Evolutionary conservation across 2,797 vertebrate genomes (phyloP).

Genomic region (Helostoma temminkii): DNA sequence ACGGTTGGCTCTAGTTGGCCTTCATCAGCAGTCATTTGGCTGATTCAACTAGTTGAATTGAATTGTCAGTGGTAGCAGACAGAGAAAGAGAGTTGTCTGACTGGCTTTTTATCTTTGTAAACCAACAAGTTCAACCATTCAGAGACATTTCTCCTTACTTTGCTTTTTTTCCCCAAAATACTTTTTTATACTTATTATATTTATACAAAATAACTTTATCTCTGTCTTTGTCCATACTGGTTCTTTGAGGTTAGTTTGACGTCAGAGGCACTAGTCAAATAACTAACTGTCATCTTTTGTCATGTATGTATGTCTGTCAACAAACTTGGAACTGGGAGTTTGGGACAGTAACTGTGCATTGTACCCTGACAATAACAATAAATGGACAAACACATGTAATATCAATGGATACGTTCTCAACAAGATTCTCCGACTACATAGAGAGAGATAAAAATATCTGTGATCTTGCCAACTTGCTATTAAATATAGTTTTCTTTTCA

Average conservation of each 20-base stretch:
- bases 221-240: constrained; percentile 10
- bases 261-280: background rate
- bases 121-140: constrained; percentile 27
- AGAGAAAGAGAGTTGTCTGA: constrained; percentile 28
- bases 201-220: background rate
- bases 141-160: constrained; percentile 10
- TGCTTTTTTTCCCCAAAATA: no score
- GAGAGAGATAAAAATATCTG: constrained; percentile 20
- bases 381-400: constrained; percentile 1
- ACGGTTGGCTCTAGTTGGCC: constrained; percentile 9
- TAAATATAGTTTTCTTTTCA: constrained; percentile 16
- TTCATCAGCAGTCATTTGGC: constrained; percentile 31
- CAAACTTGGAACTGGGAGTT: background rate
- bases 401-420: background rate
- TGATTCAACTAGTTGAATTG: constrained; percentile 37
- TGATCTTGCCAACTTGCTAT: constrained; percentile 38
- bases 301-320: no score
- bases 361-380: background rate
- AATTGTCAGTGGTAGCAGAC: constrained; percentile 35
- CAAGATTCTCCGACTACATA: constrained; percentile 9
- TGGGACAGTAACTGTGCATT: background rate
- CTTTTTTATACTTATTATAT: no score
- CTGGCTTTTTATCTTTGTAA: constrained; percentile 19
- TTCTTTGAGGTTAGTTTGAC: constrained; percentile 8
- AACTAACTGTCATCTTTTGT: constrained; percentile 10